phyloP scores from a whole-genome alignment of 2,888 invertebrate genomes.

The Emesis castigata region DNA sequence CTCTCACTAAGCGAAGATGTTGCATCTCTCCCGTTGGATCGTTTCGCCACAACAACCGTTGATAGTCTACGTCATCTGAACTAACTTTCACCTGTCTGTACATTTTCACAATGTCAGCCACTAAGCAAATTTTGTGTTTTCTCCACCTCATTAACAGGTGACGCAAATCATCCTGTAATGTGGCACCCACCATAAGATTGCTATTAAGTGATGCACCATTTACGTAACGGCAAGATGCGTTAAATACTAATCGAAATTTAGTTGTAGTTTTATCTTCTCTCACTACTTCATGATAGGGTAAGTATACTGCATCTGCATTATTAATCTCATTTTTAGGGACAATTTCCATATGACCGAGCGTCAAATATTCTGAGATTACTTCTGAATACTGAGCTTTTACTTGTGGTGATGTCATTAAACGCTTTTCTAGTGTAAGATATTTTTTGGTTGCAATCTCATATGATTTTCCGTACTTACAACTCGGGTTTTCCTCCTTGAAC shows the following conservation, averaged over 20 bases:
- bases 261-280: slow-evolving; percentile 36
- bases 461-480: too few relatives aligned
- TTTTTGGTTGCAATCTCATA: too few relatives aligned
- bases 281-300: slow-evolving; percentile 41
- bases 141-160: slow-evolving; percentile 18
- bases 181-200: too few relatives aligned
- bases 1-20: too few relatives aligned
- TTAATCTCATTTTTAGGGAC: too few relatives aligned
- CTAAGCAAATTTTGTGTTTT: not conserved
- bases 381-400: too few relatives aligned
- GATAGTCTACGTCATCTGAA: not conserved
- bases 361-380: slow-evolving; percentile 15
- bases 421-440: too few relatives aligned
- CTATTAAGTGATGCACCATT: slow-evolving; percentile 44
- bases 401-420: too few relatives aligned
- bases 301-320: slow-evolving; percentile 34
- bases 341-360: slow-evolving; percentile 16
- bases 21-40: slow-evolving; percentile 41
- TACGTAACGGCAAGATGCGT: not conserved
- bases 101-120: too few relatives aligned
- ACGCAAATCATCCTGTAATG: too few relatives aligned
- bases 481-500: too few relatives aligned
- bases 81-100: too few relatives aligned
- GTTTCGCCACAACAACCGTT: slow-evolving; percentile 28
- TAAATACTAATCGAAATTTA: slow-evolving; percentile 35